Evolutionary conservation across 2,113 vertebrate species (phyloP).

Genomic region (Eulemur rufifrons): DNA sequence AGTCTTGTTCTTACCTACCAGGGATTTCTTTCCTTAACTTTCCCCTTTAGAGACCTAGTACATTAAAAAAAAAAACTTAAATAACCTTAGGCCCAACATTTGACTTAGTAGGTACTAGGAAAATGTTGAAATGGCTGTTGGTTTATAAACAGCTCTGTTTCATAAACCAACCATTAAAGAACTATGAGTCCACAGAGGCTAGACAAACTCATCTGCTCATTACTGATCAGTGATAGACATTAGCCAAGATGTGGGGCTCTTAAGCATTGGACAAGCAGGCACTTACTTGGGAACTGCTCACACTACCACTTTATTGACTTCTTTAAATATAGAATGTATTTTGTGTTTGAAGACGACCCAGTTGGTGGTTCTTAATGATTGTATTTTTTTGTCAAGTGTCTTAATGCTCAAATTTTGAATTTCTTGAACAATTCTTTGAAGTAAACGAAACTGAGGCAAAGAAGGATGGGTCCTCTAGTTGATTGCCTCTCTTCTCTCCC

Average conservation of each 20-base stretch:
- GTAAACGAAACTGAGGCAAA: slow-evolving; percentile 47
- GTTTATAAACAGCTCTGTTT: slow-evolving; percentile 48
- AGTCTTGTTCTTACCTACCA: slow-evolving; percentile 10
- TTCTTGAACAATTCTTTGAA: slow-evolving; percentile 48
- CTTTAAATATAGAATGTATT: slow-evolving; percentile 49
- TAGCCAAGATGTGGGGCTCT: not conserved
- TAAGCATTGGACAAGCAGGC: slow-evolving; percentile 26
- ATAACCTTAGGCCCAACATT: slow-evolving; percentile 31
- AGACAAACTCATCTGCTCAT: slow-evolving; percentile 33
- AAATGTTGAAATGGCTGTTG: slow-evolving; percentile 41
- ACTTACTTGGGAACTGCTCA: slow-evolving; percentile 48
- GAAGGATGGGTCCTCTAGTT: slow-evolving; percentile 19
- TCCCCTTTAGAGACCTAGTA: slow-evolving; percentile 1
- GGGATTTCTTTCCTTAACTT: not conserved
- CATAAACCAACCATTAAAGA: slow-evolving; percentile 53
- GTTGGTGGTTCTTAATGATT: not conserved
- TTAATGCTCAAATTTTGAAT: slow-evolving; percentile 28
- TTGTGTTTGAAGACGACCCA: slow-evolving; percentile 18
- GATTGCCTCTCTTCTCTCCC: not conserved
- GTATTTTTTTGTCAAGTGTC: slow-evolving; percentile 40
- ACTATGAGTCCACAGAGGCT: slow-evolving; percentile 31
- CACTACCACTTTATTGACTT: slow-evolving; percentile 33
- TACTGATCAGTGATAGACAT: slow-evolving; percentile 10
- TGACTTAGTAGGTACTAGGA: slow-evolving; percentile 38
- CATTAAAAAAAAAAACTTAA: slow-evolving; percentile 51